These are phyloP conservation scores for Ceriagrion tenellum DNA, from an alignment of 2,888 invertebrate genomes.

Conservation along the genomic window DNA sequence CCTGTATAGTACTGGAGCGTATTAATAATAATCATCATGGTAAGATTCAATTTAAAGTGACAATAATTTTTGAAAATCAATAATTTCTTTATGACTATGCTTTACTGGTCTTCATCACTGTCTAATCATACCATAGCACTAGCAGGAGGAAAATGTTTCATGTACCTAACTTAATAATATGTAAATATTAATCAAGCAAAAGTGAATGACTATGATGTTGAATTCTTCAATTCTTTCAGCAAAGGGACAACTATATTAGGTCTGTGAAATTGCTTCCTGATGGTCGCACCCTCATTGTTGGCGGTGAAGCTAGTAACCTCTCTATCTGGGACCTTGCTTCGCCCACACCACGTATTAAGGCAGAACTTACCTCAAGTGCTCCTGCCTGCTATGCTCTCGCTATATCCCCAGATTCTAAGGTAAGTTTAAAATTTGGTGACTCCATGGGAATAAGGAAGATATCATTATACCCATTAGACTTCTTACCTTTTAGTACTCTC, in stretches of 20 bases:
- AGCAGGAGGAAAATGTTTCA: neutral
- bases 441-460: no score
- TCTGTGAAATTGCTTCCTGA: constrained; percentile 96
- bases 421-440: constrained; percentile 72
- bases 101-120: no score
- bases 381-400: constrained; percentile 99
- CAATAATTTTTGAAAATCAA: no score
- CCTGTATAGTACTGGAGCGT: no score
- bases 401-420: constrained; percentile 96
- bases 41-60: no score
- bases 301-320: constrained; percentile 96
- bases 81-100: no score
- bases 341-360: constrained; percentile 94
- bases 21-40: no score
- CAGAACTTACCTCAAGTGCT: constrained; percentile 95
- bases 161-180: constrained; percentile 11
- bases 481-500: no score
- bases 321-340: constrained; percentile 97
- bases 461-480: no score
- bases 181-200: constrained; percentile 45
- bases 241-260: constrained; percentile 96
- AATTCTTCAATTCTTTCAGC: constrained; percentile 79
- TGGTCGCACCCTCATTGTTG: constrained; percentile 95
- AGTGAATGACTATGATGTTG: neutral
- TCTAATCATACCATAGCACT: neutral